Base-by-base conservation (phyloP, 2,113 vertebrate genomes). In the Mobula birostris region DNA sequence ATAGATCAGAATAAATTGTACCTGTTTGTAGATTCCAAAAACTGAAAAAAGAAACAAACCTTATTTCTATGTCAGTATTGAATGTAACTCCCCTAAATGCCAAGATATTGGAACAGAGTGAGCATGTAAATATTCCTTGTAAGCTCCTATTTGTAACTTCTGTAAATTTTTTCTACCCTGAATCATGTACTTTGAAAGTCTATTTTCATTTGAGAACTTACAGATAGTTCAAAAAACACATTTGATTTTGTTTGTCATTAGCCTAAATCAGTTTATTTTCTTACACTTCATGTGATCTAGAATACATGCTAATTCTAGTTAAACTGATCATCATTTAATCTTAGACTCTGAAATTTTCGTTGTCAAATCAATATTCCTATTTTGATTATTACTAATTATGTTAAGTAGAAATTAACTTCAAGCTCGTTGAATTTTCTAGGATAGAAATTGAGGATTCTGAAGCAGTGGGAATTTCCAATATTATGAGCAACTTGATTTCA, bases 381-480 rank as follows among this genome's bases (percentile, higher is more conserved):
- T 91, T 48, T 72, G 32, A 92, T 76, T 40, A 5, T 72, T 92
- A 36, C n/a, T 32, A 7, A 70, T 70, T 15, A 19, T 70, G 66
- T 92, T 40, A 19, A 68, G 63, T 36, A 56, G 58, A 21, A 91
- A n/a, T 70, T 91, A 17, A 92, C 32, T 24, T 70, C 66, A 70
- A 91, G 29, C 3, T n/a, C 63, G 21, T 36, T 92, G 40, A 36
- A 92, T 70, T 0, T 94, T 90, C 27, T 96, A 99, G 99, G 96
- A 99, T 99, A 96, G 99, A 99, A 97, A 99, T 99, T 94, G 99
- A 99, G 96, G 99, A 99, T 96, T 99, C 98, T 0, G 99, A 99
- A 97, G 99, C 99, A 0, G 98, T 99, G 90, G 99, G 99, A 68
- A 98, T 99, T 96, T 98, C 99, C 94, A 99, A 97, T 96, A 98